Conservation (phyloP, 2,797 vertebrate species). For the Alcedo quadribrachys region DNA sequence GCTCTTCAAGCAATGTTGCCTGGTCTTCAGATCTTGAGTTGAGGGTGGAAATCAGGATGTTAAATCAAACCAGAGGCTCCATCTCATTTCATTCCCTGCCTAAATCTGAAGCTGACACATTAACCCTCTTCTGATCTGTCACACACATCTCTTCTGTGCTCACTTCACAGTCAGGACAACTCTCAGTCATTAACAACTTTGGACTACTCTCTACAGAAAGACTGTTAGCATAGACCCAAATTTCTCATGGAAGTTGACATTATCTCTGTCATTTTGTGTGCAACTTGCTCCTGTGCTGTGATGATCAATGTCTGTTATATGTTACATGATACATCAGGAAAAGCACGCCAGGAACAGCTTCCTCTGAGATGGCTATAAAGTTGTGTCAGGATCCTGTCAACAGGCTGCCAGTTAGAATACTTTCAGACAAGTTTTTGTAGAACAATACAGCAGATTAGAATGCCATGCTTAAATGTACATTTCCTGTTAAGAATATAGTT, state of each 20-base stretch:
- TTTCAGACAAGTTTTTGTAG: background rate
- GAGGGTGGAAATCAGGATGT: background rate
- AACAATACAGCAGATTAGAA: background rate
- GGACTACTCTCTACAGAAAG: background rate
- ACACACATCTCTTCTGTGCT: background rate
- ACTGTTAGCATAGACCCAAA: background rate
- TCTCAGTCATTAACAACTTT: background rate
- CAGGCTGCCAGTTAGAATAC: background rate
- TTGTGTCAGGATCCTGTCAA: background rate
- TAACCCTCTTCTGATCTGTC: background rate
- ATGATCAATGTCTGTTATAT: background rate
- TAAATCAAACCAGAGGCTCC: background rate
- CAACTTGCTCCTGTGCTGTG: background rate
- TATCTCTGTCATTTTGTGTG: background rate
- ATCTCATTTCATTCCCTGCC: background rate
- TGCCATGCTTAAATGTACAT: slow-evolving; percentile 23
- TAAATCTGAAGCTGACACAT: background rate
- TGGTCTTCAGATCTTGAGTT: background rate
- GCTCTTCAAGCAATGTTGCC: background rate
- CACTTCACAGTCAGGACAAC: background rate
- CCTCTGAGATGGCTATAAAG: background rate
- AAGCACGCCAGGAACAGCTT: background rate
- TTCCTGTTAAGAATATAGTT: background rate
- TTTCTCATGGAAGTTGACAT: background rate
- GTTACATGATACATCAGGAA: background rate